Evolutionary conservation across 2,113 vertebrate genomes (phyloP).

Genomic region (Hemibagrus wyckioides): DNA sequence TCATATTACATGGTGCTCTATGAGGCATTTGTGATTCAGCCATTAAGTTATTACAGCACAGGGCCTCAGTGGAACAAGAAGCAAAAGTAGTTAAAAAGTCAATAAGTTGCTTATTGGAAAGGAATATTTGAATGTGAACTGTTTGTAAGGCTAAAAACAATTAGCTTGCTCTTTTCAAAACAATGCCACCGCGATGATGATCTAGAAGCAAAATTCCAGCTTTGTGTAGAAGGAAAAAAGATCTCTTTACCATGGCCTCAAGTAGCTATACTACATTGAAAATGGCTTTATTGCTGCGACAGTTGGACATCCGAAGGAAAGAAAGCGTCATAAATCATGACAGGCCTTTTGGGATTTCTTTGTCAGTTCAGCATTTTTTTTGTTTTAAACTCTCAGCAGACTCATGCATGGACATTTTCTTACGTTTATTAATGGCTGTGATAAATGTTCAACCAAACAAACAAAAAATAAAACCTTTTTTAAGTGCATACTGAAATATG

Average conservation of each 20-base stretch:
- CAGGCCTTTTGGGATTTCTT: constrained; percentile 58
- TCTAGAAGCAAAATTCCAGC: neutral
- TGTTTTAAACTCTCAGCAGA: constrained; percentile 77
- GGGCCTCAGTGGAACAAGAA: neutral
- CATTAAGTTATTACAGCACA: neutral
- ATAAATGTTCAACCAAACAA: neutral
- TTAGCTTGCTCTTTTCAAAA: neutral
- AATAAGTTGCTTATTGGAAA: neutral
- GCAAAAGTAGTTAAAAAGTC: neutral
- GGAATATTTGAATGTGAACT: neutral
- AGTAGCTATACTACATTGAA: neutral
- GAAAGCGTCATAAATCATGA: constrained; percentile 61
- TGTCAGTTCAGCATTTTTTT: constrained; percentile 55
- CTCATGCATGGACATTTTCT: constrained; percentile 75
- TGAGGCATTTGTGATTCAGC: neutral
- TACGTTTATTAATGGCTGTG: neutral
- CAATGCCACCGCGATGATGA: neutral
- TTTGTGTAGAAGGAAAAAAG: neutral
- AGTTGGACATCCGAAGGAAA: constrained; percentile 70
- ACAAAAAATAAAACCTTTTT: neutral
- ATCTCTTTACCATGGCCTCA: neutral
- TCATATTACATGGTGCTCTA: neutral
- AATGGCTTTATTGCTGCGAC: constrained; percentile 68
- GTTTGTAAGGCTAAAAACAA: neutral
- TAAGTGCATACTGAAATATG: neutral